Percentiles rank a stretch among this genome's conserved stretches.
These are phyloP conservation scores for Latrodectus elegans DNA, from an alignment of 2,888 invertebrate genomes.

Conservation along the genomic window DNA sequence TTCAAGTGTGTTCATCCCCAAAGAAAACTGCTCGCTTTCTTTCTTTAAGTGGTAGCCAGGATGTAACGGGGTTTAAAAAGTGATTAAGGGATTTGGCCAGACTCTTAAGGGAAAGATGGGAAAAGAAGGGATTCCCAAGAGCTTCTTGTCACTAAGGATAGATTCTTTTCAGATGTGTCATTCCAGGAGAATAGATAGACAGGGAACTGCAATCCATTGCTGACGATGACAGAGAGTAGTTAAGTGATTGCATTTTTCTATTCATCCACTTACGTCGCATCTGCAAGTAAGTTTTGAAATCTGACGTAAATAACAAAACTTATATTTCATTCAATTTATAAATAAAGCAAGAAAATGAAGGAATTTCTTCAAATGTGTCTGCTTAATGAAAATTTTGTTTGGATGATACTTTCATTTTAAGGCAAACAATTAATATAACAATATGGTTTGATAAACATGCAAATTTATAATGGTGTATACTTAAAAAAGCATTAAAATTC, in stretches of 20 bases:
- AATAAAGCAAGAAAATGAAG: too few relatives aligned
- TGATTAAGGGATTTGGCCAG: slow-evolving; percentile 5
- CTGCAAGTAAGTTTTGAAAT: too few relatives aligned
- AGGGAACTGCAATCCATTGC: neutral
- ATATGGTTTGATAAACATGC: too few relatives aligned
- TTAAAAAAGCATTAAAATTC: too few relatives aligned
- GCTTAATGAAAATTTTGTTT: too few relatives aligned
- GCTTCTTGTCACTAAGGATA: neutral
- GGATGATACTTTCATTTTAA: too few relatives aligned
- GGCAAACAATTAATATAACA: too few relatives aligned
- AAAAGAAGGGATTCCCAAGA: neutral
- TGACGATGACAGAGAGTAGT: slow-evolving; percentile 9
- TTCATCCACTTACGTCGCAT: too few relatives aligned
- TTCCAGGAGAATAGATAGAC: neutral
- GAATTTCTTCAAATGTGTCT: too few relatives aligned
- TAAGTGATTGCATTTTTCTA: slow-evolving; percentile 2
- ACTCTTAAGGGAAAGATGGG: slow-evolving; percentile 2
- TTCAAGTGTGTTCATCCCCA: neutral
- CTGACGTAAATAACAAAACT: too few relatives aligned
- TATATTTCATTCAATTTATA: too few relatives aligned
- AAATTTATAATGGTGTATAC: too few relatives aligned
- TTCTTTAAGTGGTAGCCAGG: slow-evolving; percentile 5
- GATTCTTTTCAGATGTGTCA: neutral
- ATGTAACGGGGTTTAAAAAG: slow-evolving; percentile 5
- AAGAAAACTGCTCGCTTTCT: neutral